Evolutionary conservation across 1,140 invertebrate species (phyloP), one percentile per base, ranked within the genome.

Genomic region (Marisa cornuarietis): DNA sequence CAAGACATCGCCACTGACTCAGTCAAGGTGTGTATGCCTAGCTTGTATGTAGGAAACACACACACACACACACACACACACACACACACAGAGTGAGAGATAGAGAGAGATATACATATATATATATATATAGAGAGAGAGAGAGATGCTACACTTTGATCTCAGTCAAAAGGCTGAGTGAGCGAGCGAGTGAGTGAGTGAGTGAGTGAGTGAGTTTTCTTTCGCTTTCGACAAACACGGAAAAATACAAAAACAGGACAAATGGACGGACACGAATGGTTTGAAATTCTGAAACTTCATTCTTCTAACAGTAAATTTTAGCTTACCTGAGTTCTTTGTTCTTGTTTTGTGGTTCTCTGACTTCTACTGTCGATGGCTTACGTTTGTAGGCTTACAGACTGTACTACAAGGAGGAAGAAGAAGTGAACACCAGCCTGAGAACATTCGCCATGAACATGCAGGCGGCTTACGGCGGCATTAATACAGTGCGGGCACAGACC

Each of bases 381-480:
- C 6, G 66, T 5, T 76, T 83, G 0, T 54, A 89, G 88, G 76
- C 66, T 8, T 89, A 89, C 84, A 86, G 85, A 62, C 83, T 85
- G 8, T 84, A 86, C 31, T 88, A 86, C 76, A 76, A 72, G 16
- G 82, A 58, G 31, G 88, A 89, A 71, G 86, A 86, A 76, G 87
- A 88, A 26, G 85, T 89, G 49, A 89, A 89, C 77, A 68, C 52
- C 63, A 83, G 86, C 62, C 80, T 89, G 78, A 88, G 88, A 75
- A 82, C 88, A 16, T 89, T 88, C 85, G 85, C 86, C 24, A 78
- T 82, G 51, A 89, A 89, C 76, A 87, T 88, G 83, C 83, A 85
- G n/a, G 66, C 79, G 62, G 83, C 85, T 6, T 89, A 89, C 73
- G 87, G 87, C 20, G 87, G 88, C 1, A 22, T 85, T 0, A 89